These are phyloP conservation scores for Macaca nemestrina DNA, from an alignment of 2,113 vertebrate genomes.

Conservation along the genomic window DNA sequence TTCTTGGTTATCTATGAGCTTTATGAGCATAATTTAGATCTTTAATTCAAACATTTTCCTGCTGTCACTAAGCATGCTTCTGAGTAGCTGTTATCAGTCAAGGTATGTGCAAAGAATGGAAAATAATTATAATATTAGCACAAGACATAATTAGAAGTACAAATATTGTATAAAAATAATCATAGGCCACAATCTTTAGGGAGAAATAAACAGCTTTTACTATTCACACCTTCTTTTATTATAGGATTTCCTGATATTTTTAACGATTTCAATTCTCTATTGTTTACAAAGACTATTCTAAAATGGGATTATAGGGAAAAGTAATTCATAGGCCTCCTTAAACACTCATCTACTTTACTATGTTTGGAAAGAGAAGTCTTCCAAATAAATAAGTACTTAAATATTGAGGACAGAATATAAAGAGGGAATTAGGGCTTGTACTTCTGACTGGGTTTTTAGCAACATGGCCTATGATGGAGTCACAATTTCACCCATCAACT, in stretches of 20 bases:
- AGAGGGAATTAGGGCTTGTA: background rate
- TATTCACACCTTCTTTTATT: background rate
- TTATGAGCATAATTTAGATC: background rate
- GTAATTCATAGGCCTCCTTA: background rate
- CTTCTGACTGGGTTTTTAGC: background rate
- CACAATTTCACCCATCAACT: background rate
- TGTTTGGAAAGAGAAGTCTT: background rate
- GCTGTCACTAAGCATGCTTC: background rate
- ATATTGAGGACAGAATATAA: background rate
- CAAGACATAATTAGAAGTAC: background rate
- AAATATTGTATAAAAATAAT: conserved; percentile 37
- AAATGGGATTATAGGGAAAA: background rate
- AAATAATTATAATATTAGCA: background rate
- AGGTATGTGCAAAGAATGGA: background rate
- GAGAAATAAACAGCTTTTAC: background rate
- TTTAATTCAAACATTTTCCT: background rate
- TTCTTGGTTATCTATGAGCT: background rate
- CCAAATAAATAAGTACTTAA: background rate
- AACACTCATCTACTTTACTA: background rate
- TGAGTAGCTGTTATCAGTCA: background rate
- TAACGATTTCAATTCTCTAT: background rate
- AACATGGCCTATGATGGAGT: background rate
- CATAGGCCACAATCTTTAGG: background rate
- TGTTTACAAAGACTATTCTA: background rate
- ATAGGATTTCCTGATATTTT: background rate